Conservation (phyloP, 2,888 invertebrate genomes). For the Caenorhabditis plicata region DNA sequence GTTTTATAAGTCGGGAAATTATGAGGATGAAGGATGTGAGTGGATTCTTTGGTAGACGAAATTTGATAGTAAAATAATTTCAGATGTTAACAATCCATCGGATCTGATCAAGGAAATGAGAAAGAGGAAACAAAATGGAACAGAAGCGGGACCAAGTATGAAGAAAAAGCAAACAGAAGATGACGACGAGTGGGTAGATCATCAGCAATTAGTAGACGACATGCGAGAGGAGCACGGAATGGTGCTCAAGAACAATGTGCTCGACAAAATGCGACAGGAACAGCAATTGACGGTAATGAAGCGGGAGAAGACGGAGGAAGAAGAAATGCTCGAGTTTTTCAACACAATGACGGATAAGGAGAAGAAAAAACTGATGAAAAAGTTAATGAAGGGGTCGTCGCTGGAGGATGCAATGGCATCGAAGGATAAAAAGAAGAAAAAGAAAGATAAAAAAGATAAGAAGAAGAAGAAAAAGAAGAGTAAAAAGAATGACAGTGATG, state of each 20-base stretch:
- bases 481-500: constrained; percentile 1
- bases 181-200: constrained; percentile 53
- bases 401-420: constrained; percentile 15
- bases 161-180: constrained; percentile 1
- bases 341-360: constrained; percentile 50
- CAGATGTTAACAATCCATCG: constrained; percentile 63
- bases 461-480: constrained; percentile 10
- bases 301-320: constrained; percentile 27
- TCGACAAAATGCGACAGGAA: constrained; percentile 36
- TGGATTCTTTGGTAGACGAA: constrained; percentile 3
- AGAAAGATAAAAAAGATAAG: constrained; percentile 11
- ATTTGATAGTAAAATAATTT: constrained; percentile 11
- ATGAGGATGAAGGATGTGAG: constrained; percentile 64
- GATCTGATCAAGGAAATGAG: constrained; percentile 56
- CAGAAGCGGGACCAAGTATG: constrained; percentile 8
- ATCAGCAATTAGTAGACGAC: constrained; percentile 50
- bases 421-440: constrained; percentile 19
- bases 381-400: constrained; percentile 18
- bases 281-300: constrained; percentile 38
- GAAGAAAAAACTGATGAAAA: constrained; percentile 51
- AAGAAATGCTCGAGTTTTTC: constrained; percentile 46
- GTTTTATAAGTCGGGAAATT: constrained; percentile 71
- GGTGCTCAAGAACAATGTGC: constrained; percentile 33
- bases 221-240: constrained; percentile 65
- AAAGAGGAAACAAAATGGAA: constrained; percentile 21